Evolutionary conservation across 2,113 vertebrate genomes (phyloP), one percentile per base, ranked within the genome.

Genomic region (Catagonus wagneri): DNA sequence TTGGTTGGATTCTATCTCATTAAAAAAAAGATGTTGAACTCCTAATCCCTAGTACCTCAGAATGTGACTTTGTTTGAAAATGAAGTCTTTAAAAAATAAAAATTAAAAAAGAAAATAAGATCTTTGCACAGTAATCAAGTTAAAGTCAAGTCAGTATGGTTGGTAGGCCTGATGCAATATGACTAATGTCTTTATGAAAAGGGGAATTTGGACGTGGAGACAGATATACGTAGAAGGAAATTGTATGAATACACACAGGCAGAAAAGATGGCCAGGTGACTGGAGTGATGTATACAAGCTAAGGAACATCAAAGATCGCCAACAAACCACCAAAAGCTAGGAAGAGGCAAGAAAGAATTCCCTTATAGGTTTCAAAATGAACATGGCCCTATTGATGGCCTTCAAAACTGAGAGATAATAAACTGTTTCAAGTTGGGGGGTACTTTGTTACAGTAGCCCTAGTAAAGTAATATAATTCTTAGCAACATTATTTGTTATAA

Each of bases 51-150:
- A 25, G 16, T 50, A 36, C 29, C 75, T 88, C 19, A 68, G 9
- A 93, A 88, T 69, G 25, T 84, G 34, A 78, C 11, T 65, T 93
- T 83, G 50, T 58, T 91, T 93, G 65, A 52, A 79, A 83, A 76
- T 50, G 52, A 44, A 44, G 44, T 44, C 44, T 44, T 44, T 44
- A 44, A 44, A 44, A 44, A 44, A 44, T 44, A 44, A 44, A 44
- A 6, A 44, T 44, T 44, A 44, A 44, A 44, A 44, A 44, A 44
- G 39, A 50, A 7, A 75, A 29, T 4, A 61, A 3, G 20, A 12
- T 83, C 7, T 72, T 90, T 66, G 61, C 22, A 78, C 2, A 7
- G 32, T 56, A 93, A 72, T 80, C 27, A n/a, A 60, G 36, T 72
- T 69, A 83, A 86, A 84, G 34, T 69, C 27, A 74, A 5, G 3